Base-by-base conservation (phyloP, 2,113 vertebrate species). In the Coptodon bakossiorum region DNA sequence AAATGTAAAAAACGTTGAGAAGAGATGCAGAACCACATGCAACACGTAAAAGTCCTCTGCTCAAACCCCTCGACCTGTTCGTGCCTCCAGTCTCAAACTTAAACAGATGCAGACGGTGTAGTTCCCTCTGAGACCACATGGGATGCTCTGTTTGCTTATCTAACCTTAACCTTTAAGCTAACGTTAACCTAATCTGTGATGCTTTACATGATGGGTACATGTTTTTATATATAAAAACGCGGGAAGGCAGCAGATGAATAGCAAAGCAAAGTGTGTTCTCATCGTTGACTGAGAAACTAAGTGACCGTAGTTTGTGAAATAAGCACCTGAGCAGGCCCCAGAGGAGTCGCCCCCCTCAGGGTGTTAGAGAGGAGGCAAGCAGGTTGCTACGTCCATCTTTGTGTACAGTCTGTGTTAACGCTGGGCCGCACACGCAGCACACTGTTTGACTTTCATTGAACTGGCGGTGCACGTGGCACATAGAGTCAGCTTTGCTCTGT, bases 401-500 rank as follows among this genome's bases (percentile, higher is more conserved):
- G 11, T 52, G 71, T 31, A 52, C 73, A 52, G 73, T 19, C 45
- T 52, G 16, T 78, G 16, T 34, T 0, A 78, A 50, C 2, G 4
- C 24, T 48, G 43, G 24, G 24, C 43, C 0, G 6, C 34, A 38
- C 27, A 17, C 4, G 17, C 61, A 7, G 63, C 19, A 12, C 17
- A 31, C 43, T 29, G 61, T 66, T 78, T 78, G 40, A 50, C 27
- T 50, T 78, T 78, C 6, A 31, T n/a, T 78, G 43, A 29, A 48
- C 24, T 48, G 16, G 40, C 22, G 2, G 6, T 1, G 48, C 31
- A 36, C 1, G 14, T 7, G 3, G 5, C 7, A 38, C 76, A 59
- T 81, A 40, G 57, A 89, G 53, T 61, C 61, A 66, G 34, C 61
- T 57, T 57, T 66, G 45, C 40, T 16, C 3, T 79, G 45, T 27